Evolutionary conservation across 2,113 vertebrate species (phyloP), one percentile per base, ranked within the genome.

Genomic region (Aphelocoma coerulescens): DNA sequence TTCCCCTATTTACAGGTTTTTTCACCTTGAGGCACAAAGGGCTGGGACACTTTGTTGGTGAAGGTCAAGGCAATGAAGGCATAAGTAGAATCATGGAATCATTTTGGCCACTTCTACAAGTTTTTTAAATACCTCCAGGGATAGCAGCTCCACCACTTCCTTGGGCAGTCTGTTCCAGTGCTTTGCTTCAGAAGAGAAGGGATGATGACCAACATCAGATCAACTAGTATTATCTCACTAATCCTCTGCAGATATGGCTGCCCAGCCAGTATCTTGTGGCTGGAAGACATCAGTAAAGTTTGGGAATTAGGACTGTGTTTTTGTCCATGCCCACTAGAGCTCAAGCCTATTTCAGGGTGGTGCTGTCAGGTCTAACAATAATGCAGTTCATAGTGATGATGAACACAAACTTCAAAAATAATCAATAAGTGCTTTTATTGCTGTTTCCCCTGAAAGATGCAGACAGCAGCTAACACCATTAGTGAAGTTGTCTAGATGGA

Each of bases 401-500:
- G 39, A 74, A 69, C 10, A 94, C 54, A 51, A 88, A 62, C 7
- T 11, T 72, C 5, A 57, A 68, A 89, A 68, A 72, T 17, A 73
- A 58, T 48, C 33, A 55, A 2, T 22, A 71, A 54, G 12, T 23
- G 21, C 10, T 76, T 66, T 66, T 43, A 41, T 30, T 80, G 20
- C 46, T 41, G 7, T 88, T 82, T n/a, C 3, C 20, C 19, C 10
- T 0, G 1, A 91, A 88, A 78, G 46, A 54, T 39, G 32, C n/a
- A 69, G 63, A 35, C 12, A 71, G 76, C 43, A 71, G 35, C 51
- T 59, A 61, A 73, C 68, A 71, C 8, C 15, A 43, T 52, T 19
- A 84, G 16, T 3, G 3, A 85, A 49, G 48, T 0, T 58, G 20
- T 66, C 23, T 22, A 18, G 4, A 12, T 0, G 1, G 58, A 76